Base-by-base conservation (phyloP, 2,888 invertebrate species). In the Ischnus inquisitorius region DNA sequence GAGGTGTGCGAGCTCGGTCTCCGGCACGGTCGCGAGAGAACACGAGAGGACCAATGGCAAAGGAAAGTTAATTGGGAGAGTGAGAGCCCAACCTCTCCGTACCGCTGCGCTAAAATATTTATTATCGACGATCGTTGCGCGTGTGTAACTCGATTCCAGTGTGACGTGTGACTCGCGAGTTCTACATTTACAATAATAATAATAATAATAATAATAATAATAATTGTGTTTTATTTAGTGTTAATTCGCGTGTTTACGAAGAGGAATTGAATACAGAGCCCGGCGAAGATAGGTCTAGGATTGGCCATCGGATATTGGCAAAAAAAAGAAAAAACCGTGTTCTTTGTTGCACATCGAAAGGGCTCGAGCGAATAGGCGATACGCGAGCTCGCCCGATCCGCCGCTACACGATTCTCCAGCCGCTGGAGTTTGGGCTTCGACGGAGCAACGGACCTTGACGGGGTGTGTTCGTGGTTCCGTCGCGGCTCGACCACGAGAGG, bases 401-500 rank as follows among this genome's bases (percentile, higher is more conserved):
- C 25, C 39, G 34, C 46, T 16, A 46, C n/a, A 74, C n/a, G 25
- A 60, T n/a, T 43, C 34, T 34, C 34, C 22, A 10, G n/a, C 8
- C 14, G 19, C n/a, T 41, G 43, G 34, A 67, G 22, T 67, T 77
- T 57, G 67, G 67, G 25, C 41, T 67, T 57, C 54, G n/a, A 43
- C 16, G 25, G 19, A 57, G 57, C 22, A 65, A 51, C 54, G 65
- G 28, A 41, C 28, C 57, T 77, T 57, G 57, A 43, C 46, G 28
- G 65, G 41, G 57, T 65, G 76, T 57, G 54, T 67, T 68, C 77
- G 41, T 43, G 67, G 67, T 54, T 77, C 60, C 54, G 54, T 77
- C 43, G 67, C 57, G 77, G 57, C 41, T 43, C 28, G 77, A 51
- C 34, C 28, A 68, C 48, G 51, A 65, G 46, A 48, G 28, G 51